Conservation (phyloP, 2,113 vertebrate genomes). For the Toxotes jaculatrix region DNA sequence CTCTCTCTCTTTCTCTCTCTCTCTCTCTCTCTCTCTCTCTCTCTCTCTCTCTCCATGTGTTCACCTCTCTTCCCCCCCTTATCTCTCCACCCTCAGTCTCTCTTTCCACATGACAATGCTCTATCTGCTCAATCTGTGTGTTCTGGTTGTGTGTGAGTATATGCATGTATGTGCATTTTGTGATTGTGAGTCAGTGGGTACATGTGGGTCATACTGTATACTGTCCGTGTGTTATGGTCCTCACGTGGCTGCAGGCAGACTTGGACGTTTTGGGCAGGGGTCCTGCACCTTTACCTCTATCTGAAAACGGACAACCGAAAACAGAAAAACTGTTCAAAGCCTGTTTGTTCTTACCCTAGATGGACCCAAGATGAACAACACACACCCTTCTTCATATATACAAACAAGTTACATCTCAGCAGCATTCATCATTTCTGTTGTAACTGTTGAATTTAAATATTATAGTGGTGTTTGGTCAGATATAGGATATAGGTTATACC, state of each 20-base stretch:
- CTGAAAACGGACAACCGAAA: conserved; percentile 60
- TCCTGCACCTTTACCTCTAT: conserved; percentile 55
- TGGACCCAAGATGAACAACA: not conserved
- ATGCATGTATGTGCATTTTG: conserved; percentile 40
- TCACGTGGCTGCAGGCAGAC: conserved; percentile 36
- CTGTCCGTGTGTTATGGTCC: conserved; percentile 33
- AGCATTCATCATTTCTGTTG: not conserved
- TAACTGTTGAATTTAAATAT: not conserved
- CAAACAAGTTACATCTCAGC: not conserved
- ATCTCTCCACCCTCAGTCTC: conserved; percentile 54
- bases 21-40: conserved; percentile 23
- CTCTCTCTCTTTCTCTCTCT: conserved; percentile 20
- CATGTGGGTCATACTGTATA: not conserved
- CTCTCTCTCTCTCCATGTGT: conserved; percentile 5
- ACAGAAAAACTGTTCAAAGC: not conserved
- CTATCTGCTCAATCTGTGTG: conserved; percentile 67
- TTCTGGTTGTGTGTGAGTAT: conserved; percentile 36
- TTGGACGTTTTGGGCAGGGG: conserved; percentile 50
- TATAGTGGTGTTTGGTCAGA: conserved; percentile 6
- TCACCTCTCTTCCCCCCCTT: conserved; percentile 35
- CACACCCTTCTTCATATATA: not conserved
- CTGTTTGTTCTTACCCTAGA: not conserved
- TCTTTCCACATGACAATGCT: conserved; percentile 32
- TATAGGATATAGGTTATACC: not conserved
- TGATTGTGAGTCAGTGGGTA: conserved; percentile 46